Percentiles rank a stretch among this genome's conserved stretches.
These are phyloP conservation scores for Nymphicus hollandicus DNA, from an alignment of 2,113 vertebrate species.

Conservation along the genomic window DNA sequence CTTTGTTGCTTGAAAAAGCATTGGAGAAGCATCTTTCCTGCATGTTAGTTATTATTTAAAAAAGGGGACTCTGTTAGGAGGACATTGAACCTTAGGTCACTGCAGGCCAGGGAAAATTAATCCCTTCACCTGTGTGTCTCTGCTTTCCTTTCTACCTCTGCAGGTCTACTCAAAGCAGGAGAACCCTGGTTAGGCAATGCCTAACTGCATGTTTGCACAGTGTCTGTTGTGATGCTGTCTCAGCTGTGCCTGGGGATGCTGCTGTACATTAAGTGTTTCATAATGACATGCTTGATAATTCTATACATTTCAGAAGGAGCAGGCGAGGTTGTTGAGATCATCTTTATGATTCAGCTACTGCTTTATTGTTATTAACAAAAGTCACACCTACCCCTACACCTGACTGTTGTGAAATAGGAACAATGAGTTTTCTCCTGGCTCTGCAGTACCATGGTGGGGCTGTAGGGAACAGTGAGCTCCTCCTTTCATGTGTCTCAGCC, in stretches of 20 bases:
- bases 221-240: not conserved
- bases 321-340: not conserved
- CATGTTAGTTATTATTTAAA: not conserved
- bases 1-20: not conserved
- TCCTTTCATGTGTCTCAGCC: not conserved
- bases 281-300: not conserved
- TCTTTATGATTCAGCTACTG: not conserved
- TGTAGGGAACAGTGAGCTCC: not conserved
- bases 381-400: not conserved
- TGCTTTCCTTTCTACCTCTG: not conserved
- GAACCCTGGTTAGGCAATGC: not conserved
- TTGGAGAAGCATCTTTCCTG: not conserved
- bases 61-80: fast-evolving
- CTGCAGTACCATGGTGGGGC: not conserved
- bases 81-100: not conserved
- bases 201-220: not conserved
- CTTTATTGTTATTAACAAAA: not conserved
- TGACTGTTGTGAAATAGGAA: not conserved
- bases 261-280: not conserved
- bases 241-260: not conserved
- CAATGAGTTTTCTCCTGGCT: not conserved
- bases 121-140: not conserved
- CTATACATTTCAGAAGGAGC: not conserved
- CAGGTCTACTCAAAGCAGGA: not conserved
- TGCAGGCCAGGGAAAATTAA: not conserved